Percentiles rank a stretch among this genome's conserved stretches.
phyloP scores from a whole-genome alignment of 2,888 invertebrate species.

The Mantis religiosa region DNA sequence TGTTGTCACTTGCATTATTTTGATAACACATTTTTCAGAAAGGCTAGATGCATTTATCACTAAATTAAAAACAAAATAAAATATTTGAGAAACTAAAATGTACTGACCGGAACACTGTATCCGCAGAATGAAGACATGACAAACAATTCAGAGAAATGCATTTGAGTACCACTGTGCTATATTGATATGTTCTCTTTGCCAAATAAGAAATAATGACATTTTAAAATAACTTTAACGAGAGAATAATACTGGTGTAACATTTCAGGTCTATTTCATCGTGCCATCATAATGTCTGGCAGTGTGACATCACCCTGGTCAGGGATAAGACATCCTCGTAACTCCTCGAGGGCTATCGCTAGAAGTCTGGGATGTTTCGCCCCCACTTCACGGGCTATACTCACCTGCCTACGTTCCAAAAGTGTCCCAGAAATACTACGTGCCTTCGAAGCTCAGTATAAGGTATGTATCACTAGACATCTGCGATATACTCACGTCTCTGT shows the following conservation, averaged over 20 bases:
- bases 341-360: constrained; percentile 55
- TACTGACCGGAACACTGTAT: too few species aligned
- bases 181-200: too few species aligned
- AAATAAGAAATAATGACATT: too few species aligned
- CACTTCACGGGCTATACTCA: constrained; percentile 39
- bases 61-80: too few species aligned
- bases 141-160: too few species aligned
- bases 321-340: constrained; percentile 46
- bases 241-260: background rate
- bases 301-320: constrained; percentile 49
- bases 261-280: constrained; percentile 59
- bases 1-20: too few species aligned
- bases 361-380: constrained; percentile 48
- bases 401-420: constrained; percentile 60
- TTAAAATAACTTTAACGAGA: too few species aligned
- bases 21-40: too few species aligned
- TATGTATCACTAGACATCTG: constrained; percentile 46
- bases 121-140: too few species aligned
- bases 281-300: constrained; percentile 64
- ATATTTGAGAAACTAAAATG: too few species aligned
- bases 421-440: constrained; percentile 57
- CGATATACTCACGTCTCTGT: constrained; percentile 54
- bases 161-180: too few species aligned
- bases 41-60: too few species aligned
- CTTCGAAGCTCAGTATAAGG: constrained; percentile 52